Evolutionary conservation across 1,140 invertebrate genomes (phyloP).

Genomic region (Drosophila sturtevanti): DNA sequence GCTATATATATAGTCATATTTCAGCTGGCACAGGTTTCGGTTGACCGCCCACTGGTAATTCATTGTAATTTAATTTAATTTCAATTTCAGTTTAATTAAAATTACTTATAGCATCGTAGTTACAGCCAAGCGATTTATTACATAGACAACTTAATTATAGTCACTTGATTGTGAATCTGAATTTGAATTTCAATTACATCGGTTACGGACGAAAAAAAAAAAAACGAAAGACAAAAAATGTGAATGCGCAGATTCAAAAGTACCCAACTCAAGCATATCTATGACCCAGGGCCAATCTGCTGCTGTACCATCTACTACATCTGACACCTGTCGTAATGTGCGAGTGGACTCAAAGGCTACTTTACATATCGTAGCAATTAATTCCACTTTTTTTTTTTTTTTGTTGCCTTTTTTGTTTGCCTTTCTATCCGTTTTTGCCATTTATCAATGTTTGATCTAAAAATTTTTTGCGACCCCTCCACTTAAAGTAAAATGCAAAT

Average conservation of each 20-base stretch:
- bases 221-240: not conserved
- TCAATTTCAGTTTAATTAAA: conserved; percentile 55
- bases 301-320: conserved; percentile 24
- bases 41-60: not conserved
- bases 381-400: conserved; percentile 53
- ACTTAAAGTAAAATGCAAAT: conserved; percentile 41
- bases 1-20: conserved; percentile 9
- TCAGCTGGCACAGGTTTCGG: not conserved
- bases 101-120: conserved; percentile 32
- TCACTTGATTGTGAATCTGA: conserved; percentile 32
- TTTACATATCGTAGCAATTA: conserved; percentile 63
- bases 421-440: conserved; percentile 22
- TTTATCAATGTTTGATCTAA: conserved; percentile 56
- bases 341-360: conserved; percentile 25
- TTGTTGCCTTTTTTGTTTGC: not conserved
- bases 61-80: conserved; percentile 40
- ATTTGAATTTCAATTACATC: conserved; percentile 68
- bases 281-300: not conserved
- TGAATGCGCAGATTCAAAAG: conserved; percentile 20
- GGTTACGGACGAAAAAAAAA: too few relatives aligned
- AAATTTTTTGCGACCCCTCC: conserved; percentile 9
- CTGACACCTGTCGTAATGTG: conserved; percentile 66
- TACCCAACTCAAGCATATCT: conserved; percentile 66
- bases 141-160: conserved; percentile 69
- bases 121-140: conserved; percentile 38